Evolutionary conservation across 2,113 vertebrate genomes (phyloP).

Genomic region (Pycnonotus jocosus): DNA sequence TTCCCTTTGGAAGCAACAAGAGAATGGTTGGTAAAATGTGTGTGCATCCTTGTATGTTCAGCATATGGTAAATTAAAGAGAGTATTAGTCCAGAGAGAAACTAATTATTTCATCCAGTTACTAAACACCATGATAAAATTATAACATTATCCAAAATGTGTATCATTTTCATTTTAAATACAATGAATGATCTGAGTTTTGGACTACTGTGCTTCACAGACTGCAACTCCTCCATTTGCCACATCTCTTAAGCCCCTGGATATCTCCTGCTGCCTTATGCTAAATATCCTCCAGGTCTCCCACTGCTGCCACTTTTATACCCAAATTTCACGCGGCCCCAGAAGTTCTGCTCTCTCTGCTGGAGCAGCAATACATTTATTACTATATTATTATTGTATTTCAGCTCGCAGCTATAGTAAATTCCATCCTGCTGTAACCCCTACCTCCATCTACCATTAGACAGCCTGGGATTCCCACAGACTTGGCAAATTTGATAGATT

Average conservation of each 20-base stretch:
- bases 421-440: conserved; percentile 46
- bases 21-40: not conserved
- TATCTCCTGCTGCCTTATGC: conserved; percentile 31
- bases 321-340: conserved; percentile 22
- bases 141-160: not conserved
- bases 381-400: conserved; percentile 34
- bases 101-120: not conserved
- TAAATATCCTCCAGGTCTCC: conserved; percentile 42
- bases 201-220: conserved; percentile 7
- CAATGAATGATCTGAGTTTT: not conserved
- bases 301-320: conserved; percentile 39
- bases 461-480: conserved; percentile 37
- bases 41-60: not conserved
- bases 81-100: not conserved
- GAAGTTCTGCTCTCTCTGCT: conserved; percentile 51
- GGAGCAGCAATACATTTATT: conserved; percentile 56
- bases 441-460: conserved; percentile 44
- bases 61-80: not conserved
- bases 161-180: not conserved
- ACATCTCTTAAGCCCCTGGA: not conserved
- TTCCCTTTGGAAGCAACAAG: not conserved
- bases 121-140: not conserved
- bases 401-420: conserved; percentile 39
- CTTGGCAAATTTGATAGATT: conserved; percentile 60
- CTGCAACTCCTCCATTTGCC: conserved; percentile 4